Evolutionary conservation across 2,888 invertebrate genomes (phyloP).

Genomic region (Yponomeuta cagnagella): DNA sequence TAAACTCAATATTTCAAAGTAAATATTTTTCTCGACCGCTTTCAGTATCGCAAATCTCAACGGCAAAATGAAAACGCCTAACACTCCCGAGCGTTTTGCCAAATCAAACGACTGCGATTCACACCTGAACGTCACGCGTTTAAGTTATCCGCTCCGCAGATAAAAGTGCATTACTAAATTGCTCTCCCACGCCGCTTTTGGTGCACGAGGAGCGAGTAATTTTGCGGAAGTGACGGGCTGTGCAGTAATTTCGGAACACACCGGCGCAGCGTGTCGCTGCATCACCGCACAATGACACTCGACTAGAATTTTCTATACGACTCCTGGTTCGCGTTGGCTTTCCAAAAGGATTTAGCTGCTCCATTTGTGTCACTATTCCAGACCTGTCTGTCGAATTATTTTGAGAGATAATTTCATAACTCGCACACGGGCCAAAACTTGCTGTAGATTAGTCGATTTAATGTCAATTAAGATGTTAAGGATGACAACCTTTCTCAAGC

Average conservation of each 20-base stretch:
- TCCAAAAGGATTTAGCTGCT: conserved; percentile 15
- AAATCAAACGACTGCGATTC: conserved; percentile 8
- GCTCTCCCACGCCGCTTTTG: conserved; percentile 45
- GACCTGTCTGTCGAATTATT: background rate
- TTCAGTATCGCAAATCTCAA: background rate
- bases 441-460: background rate
- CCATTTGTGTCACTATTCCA: background rate
- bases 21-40: too few relatives aligned
- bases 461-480: background rate
- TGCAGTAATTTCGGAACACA: conserved; percentile 31
- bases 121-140: conserved; percentile 10
- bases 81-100: conserved; percentile 4
- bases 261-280: conserved; percentile 17
- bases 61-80: conserved; percentile 1
- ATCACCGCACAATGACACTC: conserved; percentile 19
- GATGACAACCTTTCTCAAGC: background rate
- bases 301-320: conserved; percentile 22
- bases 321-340: conserved; percentile 17
- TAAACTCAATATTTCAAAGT: too few relatives aligned
- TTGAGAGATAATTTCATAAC: background rate
- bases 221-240: conserved; percentile 37
- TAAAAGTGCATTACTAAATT: conserved; percentile 64
- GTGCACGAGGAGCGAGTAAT: conserved; percentile 36
- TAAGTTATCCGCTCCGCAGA: conserved; percentile 25
- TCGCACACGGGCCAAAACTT: background rate